Evolutionary conservation across 2,797 vertebrate genomes (phyloP), one percentile per base, ranked within the genome.

Genomic region (Philypnodon macrostomus): DNA sequence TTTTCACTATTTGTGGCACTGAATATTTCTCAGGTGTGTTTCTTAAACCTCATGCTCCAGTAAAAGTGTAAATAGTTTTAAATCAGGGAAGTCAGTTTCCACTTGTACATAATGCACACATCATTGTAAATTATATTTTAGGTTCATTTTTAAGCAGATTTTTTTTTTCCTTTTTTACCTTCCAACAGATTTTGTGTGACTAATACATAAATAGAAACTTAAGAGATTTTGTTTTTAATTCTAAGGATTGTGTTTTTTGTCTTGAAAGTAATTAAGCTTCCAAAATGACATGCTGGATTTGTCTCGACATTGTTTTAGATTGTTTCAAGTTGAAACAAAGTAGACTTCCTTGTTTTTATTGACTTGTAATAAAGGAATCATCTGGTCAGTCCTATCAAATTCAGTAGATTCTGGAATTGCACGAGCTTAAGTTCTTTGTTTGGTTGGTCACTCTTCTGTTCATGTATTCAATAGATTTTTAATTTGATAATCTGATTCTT

Each of bases 11-110:
- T 41, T 19, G 10, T 26, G 46, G 34, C 10, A n/a, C 36, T 39
- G 23, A 21, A 31, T 50, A 46, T 50, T 36, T 17, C 15, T 13
- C 42, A 15, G 3, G 26, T 6, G 10, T 39, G n/a, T 2, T 23
- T 11, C 52, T 34, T 19, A 5, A 33, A 7, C 38, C 24, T 51
- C 6, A 9, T 68, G 39, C 15, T 44, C 46, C 41, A 29, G 5
- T 31, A 51, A 30, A 33, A 57, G 16, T 73, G 53, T 58, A 52
- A 52, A 75, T 65, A 54, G n/a, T 52, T 47, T 53, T 55, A 14
- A 68, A 47, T 35, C 30, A 31, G 27, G 31, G 31, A 54, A 32
- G 23, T 38, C 5, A 69, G 45, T 63, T 5, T 39, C 49, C 58
- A 46, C 38, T 9, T 30, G 26, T 18, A 23, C 23, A 40, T 45